phyloP scores from a whole-genome alignment of 1,140 invertebrate species.

The Pinna nobilis region DNA sequence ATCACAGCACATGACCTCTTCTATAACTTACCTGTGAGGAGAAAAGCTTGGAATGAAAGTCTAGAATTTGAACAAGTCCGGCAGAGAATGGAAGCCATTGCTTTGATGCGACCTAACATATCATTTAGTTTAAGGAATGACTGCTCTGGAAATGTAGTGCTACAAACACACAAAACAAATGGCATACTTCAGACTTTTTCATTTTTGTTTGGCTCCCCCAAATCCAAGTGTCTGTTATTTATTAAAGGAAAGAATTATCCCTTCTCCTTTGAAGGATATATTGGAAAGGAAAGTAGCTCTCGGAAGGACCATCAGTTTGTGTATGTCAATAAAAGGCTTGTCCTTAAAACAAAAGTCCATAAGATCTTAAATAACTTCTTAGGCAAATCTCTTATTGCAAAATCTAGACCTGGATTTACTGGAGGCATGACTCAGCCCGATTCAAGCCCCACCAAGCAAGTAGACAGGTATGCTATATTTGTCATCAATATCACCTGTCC shows the following conservation, averaged over 20 bases:
- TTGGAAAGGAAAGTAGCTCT: constrained; percentile 75
- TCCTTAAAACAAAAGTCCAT: constrained; percentile 77
- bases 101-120: constrained; percentile 78
- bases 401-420: constrained; percentile 50
- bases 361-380: constrained; percentile 76
- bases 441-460: constrained; percentile 64
- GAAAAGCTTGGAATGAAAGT: constrained; percentile 76
- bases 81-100: constrained; percentile 77
- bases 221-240: constrained; percentile 73
- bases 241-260: constrained; percentile 76
- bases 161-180: constrained; percentile 78
- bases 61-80: constrained; percentile 79
- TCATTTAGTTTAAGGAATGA: constrained; percentile 81
- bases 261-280: constrained; percentile 77
- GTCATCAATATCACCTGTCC: constrained; percentile 80
- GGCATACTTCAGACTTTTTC: constrained; percentile 77
- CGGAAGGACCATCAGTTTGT: constrained; percentile 79
- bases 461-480: constrained; percentile 77
- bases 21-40: constrained; percentile 80
- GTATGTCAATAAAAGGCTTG: constrained; percentile 79
- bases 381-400: constrained; percentile 62
- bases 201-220: constrained; percentile 76
- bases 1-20: constrained; percentile 80
- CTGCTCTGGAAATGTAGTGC: constrained; percentile 76
- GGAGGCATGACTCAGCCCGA: not conserved